Evolutionary conservation across 2,888 invertebrate genomes (phyloP), one percentile per base, ranked within the genome.

Genomic region (Galerucella pusilla): DNA sequence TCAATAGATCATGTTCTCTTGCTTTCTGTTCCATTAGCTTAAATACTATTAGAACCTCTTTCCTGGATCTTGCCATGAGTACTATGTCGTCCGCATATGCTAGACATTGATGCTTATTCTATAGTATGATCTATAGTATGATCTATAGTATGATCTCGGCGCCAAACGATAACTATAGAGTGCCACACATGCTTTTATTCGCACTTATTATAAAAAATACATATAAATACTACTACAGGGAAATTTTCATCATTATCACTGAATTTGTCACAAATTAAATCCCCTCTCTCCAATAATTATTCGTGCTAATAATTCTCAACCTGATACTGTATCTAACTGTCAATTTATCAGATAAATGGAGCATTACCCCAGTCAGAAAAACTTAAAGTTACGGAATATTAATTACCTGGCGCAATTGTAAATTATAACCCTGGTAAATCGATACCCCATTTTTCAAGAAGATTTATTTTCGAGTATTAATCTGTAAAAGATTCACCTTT

Each of bases 281-380:
- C 59, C 66, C 71, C 66, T 28, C 60, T 49, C 16, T 70, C 54
- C 11, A 64, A 70, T 70, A 64, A 69, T 69, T 69, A 45, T 70
- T 64, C 42, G 28, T 68, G 42, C 16, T 57, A 68, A 68, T 85
- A 85, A 85, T 85, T 85, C 83, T 85, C 84, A 82, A 83, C 82
- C 83, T 81, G 82, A 79, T 81, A 81, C 82, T 84, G 85, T 84
- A 84, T 67, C 67, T 52, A 67, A 52, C 35, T 67, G 67, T 67
- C 67, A 67, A 67, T 54, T 67, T 52, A 67, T 67, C 67, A 28
- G 67, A 67, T 52, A 67, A 67, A 65, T 65, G 16, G 64, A 10
- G 16, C 16, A 20, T 46, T 45, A 65, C 64, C 20, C 16, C 12
- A 20, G n/a, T 65, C 46, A 7, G 16, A 63, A 63, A 63, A 63